These are phyloP conservation scores for Pelochelys cantorii DNA, from an alignment of 2,797 vertebrate species.

Conservation along the genomic window DNA sequence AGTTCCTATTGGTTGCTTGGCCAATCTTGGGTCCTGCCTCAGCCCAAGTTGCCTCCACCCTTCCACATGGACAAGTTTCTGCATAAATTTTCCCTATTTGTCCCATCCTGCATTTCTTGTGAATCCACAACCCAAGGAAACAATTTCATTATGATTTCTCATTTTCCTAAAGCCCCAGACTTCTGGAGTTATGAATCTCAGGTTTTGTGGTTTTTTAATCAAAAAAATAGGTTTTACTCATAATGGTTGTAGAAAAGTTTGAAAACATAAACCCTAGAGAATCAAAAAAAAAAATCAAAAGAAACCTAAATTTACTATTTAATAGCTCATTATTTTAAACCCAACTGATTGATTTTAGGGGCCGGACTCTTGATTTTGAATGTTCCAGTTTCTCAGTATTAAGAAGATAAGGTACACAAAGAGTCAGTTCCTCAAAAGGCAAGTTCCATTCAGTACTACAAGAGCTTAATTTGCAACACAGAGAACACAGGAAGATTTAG, in stretches of 20 bases:
- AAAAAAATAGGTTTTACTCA: constrained; percentile 13
- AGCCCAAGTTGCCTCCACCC: no score
- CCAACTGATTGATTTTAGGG: neutral
- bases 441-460: neutral
- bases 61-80: no score
- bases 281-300: neutral
- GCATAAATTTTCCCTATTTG: no score
- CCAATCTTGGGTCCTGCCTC: neutral
- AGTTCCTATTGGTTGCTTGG: neutral
- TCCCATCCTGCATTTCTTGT: neutral
- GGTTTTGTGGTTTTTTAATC: neutral
- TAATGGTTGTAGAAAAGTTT: constrained; percentile 13
- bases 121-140: neutral
- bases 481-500: neutral
- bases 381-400: neutral
- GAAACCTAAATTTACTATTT: constrained; percentile 22
- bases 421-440: neutral
- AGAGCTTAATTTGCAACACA: neutral
- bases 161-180: neutral
- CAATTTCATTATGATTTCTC: neutral
- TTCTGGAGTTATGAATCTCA: neutral
- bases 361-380: neutral
- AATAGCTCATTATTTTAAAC: constrained; percentile 41
- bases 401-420: neutral
- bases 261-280: constrained; percentile 10